Conservation (phyloP, 2,797 vertebrate genomes). For the Lerista edwardsae region DNA sequence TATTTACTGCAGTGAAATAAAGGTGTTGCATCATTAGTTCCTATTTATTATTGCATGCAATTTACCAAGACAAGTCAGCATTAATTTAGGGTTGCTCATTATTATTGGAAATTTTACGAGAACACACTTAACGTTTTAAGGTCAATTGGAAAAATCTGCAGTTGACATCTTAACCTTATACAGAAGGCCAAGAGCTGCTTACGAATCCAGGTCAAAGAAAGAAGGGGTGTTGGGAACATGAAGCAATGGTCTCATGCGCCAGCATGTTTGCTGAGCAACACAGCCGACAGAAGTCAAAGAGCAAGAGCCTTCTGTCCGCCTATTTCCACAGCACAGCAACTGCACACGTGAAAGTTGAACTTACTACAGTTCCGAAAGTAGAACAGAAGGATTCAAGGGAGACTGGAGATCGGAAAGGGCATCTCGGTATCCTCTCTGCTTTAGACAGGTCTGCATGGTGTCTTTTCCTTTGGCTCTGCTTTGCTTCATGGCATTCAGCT, state of each 20-base stretch:
- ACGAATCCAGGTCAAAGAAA: constrained; percentile 3
- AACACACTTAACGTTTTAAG: neutral
- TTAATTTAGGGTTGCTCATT: neutral
- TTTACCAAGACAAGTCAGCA: neutral
- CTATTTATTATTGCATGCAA: neutral
- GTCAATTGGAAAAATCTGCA: constrained; percentile 4
- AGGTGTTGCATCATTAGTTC: neutral
- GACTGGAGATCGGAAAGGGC: constrained; percentile 93
- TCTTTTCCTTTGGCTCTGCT: constrained; percentile 90
- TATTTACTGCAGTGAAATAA: constrained; percentile 4
- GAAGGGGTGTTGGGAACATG: neutral
- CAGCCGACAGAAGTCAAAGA: constrained; percentile 29
- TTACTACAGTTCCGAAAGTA: constrained; percentile 95
- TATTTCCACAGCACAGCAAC: constrained; percentile 15
- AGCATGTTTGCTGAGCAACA: neutral
- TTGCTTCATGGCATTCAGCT: constrained; percentile 91
- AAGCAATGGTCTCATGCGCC: neutral
- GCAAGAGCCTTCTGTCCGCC: neutral
- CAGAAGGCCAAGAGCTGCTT: constrained; percentile 1
- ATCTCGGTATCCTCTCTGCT: constrained; percentile 93
- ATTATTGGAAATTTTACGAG: neutral
- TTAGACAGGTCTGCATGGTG: constrained; percentile 93
- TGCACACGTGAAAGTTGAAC: constrained; percentile 44
- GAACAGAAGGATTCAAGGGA: constrained; percentile 90
- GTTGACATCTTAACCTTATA: constrained; percentile 1